Base-by-base conservation (phyloP, 1,140 invertebrate species). In the Acyrthosiphon pisum region DNA sequence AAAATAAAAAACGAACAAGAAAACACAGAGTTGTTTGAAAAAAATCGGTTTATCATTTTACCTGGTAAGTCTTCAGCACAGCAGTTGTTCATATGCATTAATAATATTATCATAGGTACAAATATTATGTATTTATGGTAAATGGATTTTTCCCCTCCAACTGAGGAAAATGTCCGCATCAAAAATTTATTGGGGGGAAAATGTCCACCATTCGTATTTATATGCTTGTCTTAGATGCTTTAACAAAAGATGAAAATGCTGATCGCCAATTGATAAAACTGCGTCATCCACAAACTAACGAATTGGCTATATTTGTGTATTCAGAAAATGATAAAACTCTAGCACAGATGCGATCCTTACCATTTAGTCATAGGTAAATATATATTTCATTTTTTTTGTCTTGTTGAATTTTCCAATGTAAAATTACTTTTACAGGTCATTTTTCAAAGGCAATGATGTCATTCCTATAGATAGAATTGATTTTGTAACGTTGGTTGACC, bases 241-340 rank as follows among this genome's bases (percentile, higher is more conserved):
- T 93, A 56, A 30, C 26, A 30, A 93, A 56, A 0, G 35, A 84
- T 56, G 30, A 93, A 86, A 53, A 20, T 84, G 11, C 1, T 35
- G 37, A 53, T 53, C 35, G 9, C 3, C 26, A 44, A 44, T 93
- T 93, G n/a, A 56, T 93, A 76, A 53, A 93, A 84, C 14, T 93
- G 41, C 68, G 91, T 26, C 91, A 93, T 93, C 91, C 91, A 18
- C 91, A 86, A 93, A 93, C 81, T 53, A 37, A 35, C 7, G 81
- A 93, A 11, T 53, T 93, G 9, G 46, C 35, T 11, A 44, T 84
- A 22, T 93, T 86, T 44, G 1, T 93, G 35, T 93, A 86, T 26
- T 93, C 91, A 0, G 50, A 53, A 53, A 53, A 86, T 30, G 50
- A 93, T 20, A 93, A 86, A 41, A 84, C 30, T 53, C 23, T 93